Conservation (phyloP, 2,113 vertebrate genomes). For the Dipodomys merriami region DNA sequence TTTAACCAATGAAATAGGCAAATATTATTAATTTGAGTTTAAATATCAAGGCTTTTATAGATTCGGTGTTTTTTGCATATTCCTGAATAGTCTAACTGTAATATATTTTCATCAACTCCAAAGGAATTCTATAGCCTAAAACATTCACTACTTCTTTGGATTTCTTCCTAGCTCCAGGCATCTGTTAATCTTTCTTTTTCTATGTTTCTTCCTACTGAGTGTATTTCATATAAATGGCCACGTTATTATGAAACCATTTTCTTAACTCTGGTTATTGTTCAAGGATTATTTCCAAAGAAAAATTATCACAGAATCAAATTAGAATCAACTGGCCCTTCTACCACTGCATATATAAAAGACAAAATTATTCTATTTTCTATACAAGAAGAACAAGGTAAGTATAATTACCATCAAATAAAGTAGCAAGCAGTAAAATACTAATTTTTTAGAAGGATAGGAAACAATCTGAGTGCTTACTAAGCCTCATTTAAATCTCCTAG, state of each 20-base stretch:
- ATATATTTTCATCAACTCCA: neutral
- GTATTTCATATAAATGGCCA: neutral
- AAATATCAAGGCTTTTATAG: neutral
- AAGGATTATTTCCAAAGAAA: constrained; percentile 56
- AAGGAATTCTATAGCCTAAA: no score
- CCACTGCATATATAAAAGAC: constrained; percentile 34
- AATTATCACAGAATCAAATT: neutral
- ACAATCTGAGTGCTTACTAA: neutral
- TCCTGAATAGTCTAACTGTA: neutral
- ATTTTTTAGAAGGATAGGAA: constrained; percentile 11
- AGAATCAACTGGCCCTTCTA: constrained; percentile 19
- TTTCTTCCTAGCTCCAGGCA: accelerated
- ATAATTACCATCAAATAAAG: constrained; percentile 39
- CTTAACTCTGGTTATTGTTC: neutral
- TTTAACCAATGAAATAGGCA: neutral
- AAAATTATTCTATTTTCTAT: neutral
- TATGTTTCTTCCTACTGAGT: neutral
- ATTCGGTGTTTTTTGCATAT: neutral
- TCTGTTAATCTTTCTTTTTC: neutral
- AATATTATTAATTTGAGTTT: neutral
- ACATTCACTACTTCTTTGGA: accelerated
- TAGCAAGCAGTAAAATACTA: constrained; percentile 22
- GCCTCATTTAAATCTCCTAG: constrained; percentile 23
- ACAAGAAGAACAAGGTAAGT: constrained; percentile 41
- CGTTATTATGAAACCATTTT: constrained; percentile 23